These are phyloP conservation scores for Crax fasciolata DNA, from an alignment of 2,797 vertebrate genomes.

Conservation along the genomic window DNA sequence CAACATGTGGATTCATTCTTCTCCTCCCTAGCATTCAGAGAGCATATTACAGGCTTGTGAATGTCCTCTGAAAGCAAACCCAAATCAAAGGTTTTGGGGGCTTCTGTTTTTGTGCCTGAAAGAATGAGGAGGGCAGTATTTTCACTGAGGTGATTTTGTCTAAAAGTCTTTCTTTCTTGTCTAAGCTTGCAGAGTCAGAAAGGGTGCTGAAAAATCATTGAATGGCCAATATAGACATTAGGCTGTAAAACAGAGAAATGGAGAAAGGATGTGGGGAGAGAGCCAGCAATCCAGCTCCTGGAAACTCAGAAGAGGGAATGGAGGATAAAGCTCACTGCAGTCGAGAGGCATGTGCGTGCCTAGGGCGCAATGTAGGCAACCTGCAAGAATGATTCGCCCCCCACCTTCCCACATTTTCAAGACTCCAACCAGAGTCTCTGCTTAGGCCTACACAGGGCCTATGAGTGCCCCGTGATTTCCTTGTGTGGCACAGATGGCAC, in stretches of 20 bases:
- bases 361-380: neutral
- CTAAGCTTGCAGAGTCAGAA: neutral
- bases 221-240: neutral
- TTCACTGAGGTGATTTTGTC: neutral
- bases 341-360: neutral
- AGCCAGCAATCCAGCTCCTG: neutral
- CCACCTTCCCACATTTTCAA: neutral
- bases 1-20: neutral
- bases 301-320: neutral
- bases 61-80: neutral
- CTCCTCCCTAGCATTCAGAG: neutral
- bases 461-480: rapidly evolving
- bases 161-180: neutral
- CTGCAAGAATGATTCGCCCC: neutral
- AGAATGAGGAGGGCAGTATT: neutral
- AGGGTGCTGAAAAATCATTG: neutral
- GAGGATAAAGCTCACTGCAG: neutral
- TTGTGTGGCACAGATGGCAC: neutral
- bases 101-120: neutral
- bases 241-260: neutral
- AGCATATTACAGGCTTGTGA: neutral
- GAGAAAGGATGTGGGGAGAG: neutral
- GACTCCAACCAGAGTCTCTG: neutral
- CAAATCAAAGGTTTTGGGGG: neutral
- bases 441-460: neutral